These are phyloP conservation scores for Kobus ellipsiprymnus DNA, from an alignment of 2,113 vertebrate genomes.

Conservation along the genomic window DNA sequence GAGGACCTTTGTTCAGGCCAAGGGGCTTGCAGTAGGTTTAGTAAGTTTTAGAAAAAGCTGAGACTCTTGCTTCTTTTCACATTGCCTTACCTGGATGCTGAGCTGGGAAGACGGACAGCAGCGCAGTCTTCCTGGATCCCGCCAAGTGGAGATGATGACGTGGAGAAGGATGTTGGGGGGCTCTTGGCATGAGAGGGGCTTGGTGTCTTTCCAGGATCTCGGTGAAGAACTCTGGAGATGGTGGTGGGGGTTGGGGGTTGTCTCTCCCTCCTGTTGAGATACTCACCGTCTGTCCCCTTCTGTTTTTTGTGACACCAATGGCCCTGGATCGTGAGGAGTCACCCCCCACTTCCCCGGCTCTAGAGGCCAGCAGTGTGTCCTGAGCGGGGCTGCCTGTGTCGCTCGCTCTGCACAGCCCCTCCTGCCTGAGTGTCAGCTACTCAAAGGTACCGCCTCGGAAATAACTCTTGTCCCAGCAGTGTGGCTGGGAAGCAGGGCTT, in stretches of 20 bases:
- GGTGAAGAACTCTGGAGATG: background rate
- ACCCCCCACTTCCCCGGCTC: background rate
- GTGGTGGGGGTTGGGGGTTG: fast-evolving
- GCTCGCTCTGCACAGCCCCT: background rate
- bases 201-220: background rate
- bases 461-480: background rate
- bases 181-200: background rate
- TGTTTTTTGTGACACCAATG: background rate
- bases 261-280: background rate
- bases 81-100: background rate
- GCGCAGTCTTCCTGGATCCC: background rate
- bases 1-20: background rate
- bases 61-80: background rate
- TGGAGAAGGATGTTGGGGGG: background rate
- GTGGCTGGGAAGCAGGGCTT: background rate
- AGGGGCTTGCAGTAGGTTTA: background rate
- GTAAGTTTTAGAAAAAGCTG: background rate
- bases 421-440: background rate
- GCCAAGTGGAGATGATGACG: background rate
- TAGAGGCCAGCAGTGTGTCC: background rate
- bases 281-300: too few relatives aligned
- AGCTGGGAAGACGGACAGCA: background rate
- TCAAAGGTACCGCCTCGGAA: background rate
- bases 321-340: too few relatives aligned
- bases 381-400: fast-evolving